Evolutionary conservation across 2,797 vertebrate genomes (phyloP).

Genomic region (Darevskia mixta): DNA sequence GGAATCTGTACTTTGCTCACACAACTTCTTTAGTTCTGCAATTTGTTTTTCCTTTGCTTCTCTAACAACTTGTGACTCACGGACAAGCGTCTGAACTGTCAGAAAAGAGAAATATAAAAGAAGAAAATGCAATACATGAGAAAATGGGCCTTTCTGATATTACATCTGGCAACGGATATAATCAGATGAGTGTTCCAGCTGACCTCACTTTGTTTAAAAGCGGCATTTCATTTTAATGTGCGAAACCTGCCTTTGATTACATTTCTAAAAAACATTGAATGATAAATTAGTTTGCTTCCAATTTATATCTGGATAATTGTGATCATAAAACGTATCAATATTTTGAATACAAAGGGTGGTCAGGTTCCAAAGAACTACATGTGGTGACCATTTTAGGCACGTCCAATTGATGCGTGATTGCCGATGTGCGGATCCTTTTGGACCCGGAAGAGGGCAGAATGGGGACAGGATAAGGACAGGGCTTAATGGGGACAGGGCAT

Average conservation of each 20-base stretch:
- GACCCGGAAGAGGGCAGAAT: no score
- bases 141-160: slow-evolving; percentile 10
- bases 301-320: neutral
- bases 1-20: slow-evolving; percentile 88
- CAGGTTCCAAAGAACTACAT: neutral
- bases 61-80: slow-evolving; percentile 91
- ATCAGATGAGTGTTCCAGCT: slow-evolving; percentile 1
- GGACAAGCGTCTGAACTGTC: slow-evolving; percentile 92
- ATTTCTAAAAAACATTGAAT: neutral
- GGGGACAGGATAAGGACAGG: no score
- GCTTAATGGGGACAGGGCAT: no score
- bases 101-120: slow-evolving; percentile 62
- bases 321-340: neutral
- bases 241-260: neutral
- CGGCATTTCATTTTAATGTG: neutral
- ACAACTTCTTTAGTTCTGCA: slow-evolving; percentile 91
- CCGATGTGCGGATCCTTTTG: no score
- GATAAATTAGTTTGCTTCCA: neutral
- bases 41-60: slow-evolving; percentile 96
- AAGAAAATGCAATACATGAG: slow-evolving; percentile 52
- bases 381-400: no score
- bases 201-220: slow-evolving; percentile 24
- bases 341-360: neutral
- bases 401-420: no score
- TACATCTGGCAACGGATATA: neutral